These are phyloP conservation scores for Hydroisotoma schaefferi DNA, from an alignment of 2,888 invertebrate species.

Conservation along the genomic window DNA sequence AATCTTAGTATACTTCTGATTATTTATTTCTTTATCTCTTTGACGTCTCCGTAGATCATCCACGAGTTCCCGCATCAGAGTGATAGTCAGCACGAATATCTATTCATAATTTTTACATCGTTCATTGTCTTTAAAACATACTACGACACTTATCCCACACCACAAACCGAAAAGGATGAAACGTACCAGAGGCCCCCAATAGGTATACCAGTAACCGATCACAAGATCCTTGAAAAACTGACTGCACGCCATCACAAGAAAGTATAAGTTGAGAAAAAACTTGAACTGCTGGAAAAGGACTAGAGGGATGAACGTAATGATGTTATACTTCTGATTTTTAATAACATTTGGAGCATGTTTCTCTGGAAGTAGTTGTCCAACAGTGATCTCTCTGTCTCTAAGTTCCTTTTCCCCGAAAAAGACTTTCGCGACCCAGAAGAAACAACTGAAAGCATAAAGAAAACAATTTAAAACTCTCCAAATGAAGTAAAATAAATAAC, in stretches of 20 bases:
- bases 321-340: constrained; percentile 96
- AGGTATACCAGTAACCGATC: constrained; percentile 94
- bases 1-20: constrained; percentile 83
- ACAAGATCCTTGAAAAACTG: constrained; percentile 94
- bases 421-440: constrained; percentile 68
- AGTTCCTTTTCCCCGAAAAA: constrained; percentile 65
- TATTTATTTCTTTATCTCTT: constrained; percentile 94
- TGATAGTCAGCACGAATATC: constrained; percentile 93
- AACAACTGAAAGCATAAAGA: constrained; percentile 63
- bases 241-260: constrained; percentile 94
- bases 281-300: constrained; percentile 97
- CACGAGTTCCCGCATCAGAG: constrained; percentile 91
- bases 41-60: constrained; percentile 91
- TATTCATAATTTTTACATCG: constrained; percentile 50
- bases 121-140: neutral
- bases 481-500: neutral
- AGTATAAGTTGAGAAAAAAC: constrained; percentile 97
- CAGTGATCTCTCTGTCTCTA: constrained; percentile 69
- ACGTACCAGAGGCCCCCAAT: constrained; percentile 92
- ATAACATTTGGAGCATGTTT: constrained; percentile 94
- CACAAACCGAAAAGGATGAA: too few species aligned
- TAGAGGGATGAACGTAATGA: constrained; percentile 80
- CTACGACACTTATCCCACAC: too few species aligned
- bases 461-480: constrained; percentile 10
- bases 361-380: constrained; percentile 70